Evolutionary conservation across 1,140 invertebrate species (phyloP), one percentile per base, ranked within the genome.

Genomic region (Phenacoccus solenopsis): DNA sequence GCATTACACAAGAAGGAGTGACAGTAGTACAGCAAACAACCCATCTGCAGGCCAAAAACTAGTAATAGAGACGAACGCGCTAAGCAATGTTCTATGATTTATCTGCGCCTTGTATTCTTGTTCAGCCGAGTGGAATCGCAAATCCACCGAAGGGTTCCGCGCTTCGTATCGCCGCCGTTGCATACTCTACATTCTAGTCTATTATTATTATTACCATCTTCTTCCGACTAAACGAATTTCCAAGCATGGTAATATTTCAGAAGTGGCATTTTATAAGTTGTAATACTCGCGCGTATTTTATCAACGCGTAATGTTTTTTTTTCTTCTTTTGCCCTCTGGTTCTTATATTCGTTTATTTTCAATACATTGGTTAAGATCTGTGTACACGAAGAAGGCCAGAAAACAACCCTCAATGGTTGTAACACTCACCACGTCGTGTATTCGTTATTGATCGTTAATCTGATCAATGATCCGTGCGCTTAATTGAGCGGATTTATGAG

Each of bases 1-100:
- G 56, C 56, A 22, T 32, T 59, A 59, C 56, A 22, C 56, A 59
- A 59, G 56, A 59, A 59, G 56, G 56, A 59, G 56, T 59, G 56
- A 59, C 56, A 59, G 56, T 59, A 59, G n/a, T n/a, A n/a, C n/a
- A n/a, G n/a, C 56, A 59, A 59, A 59, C 56, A 59, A 59, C 56
- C 56, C 56, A 59, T 59, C 56, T 59, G 56, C 56, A 59, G 21
- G 32, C 56, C 56, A 16, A 59, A 59, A 20, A 59, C 13, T 59
- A 59, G 21, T 59, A 59, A 59, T 59, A 59, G 32, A 38, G 56
- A 59, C 16, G 56, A 59, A 10, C 13, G 56, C 20, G 56, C 56
- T 59, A 59, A 59, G 56, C 56, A 59, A 59, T 59, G 56, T 59
- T 20, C 56, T 16, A 59, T 59, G 56, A 59, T 59, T 59, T 59